Conservation (phyloP, 2,113 vertebrate genomes). For the Mixornis gularis region DNA sequence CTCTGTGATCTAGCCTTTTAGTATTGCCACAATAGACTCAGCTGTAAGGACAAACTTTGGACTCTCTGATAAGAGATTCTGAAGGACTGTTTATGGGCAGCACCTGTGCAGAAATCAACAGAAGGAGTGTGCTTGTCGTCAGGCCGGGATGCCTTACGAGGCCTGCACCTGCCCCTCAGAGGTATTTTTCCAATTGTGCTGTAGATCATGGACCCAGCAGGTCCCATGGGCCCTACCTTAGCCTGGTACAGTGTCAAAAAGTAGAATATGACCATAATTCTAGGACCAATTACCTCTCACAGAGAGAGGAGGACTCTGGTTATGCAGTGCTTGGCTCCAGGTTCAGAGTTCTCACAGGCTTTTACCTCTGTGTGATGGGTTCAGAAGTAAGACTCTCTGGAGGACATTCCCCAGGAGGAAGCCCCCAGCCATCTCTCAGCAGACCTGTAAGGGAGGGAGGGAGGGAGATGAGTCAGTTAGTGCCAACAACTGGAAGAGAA, state of each 20-base stretch:
- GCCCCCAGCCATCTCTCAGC: neutral
- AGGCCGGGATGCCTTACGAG: neutral
- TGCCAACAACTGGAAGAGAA: neutral
- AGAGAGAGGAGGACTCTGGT: neutral
- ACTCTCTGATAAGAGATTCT: neutral
- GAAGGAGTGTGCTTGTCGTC: neutral
- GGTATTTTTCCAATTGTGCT: neutral
- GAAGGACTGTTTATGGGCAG: neutral
- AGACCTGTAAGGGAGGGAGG: neutral
- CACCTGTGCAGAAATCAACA: neutral
- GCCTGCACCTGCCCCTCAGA: neutral
- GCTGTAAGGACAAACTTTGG: neutral
- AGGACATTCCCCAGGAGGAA: neutral
- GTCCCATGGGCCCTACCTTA: neutral
- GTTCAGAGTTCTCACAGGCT: neutral
- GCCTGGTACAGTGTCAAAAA: neutral
- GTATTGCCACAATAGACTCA: neutral
- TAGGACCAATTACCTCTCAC: neutral
- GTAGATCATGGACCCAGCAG: neutral
- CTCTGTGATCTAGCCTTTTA: neutral
- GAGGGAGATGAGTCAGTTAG: neutral
- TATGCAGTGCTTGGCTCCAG: neutral
- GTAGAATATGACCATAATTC: neutral
- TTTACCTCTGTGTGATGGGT: neutral
- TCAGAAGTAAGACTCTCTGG: neutral